phyloP scores from a whole-genome alignment of 92 coral and sea anemone species.

The Galaxea fascicularis region DNA sequence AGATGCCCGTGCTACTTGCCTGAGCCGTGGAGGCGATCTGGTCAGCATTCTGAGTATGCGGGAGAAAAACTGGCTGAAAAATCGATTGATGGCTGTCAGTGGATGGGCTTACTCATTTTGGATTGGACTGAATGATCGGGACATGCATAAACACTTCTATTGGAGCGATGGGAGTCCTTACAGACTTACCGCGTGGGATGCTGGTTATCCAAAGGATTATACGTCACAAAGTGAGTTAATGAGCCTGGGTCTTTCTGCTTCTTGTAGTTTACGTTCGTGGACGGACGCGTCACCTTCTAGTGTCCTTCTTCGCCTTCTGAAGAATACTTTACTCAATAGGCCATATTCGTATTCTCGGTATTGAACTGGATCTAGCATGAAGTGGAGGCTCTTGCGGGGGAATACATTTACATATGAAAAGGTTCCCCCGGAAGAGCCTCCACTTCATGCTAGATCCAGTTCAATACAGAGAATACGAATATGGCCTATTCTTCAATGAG shows the following conservation, averaged over 20 bases:
- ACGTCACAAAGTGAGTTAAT: slow-evolving; percentile 20
- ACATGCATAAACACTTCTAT: slow-evolving; percentile 61
- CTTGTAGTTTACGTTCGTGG: too few relatives aligned
- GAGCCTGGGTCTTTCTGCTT: neutral
- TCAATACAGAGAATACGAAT: too few relatives aligned
- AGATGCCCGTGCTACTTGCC: slow-evolving; percentile 96
- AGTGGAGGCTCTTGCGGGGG: too few relatives aligned
- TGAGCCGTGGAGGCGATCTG: slow-evolving; percentile 88
- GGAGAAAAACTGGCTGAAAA: slow-evolving; percentile 78
- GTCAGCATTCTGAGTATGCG: slow-evolving; percentile 77
- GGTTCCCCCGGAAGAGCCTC: too few relatives aligned
- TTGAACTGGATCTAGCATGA: too few relatives aligned
- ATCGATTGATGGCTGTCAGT: slow-evolving; percentile 70
- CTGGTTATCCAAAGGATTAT: slow-evolving; percentile 80
- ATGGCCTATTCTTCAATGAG: too few relatives aligned
- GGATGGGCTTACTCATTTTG: slow-evolving; percentile 80
- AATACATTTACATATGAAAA: too few relatives aligned
- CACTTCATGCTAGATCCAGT: too few relatives aligned
- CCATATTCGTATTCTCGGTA: too few relatives aligned
- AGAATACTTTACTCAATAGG: too few relatives aligned
- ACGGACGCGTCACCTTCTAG: too few relatives aligned
- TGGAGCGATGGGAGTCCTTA: slow-evolving; percentile 92
- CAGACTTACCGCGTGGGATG: slow-evolving; percentile 84
- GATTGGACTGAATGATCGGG: slow-evolving; percentile 94
- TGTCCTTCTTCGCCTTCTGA: too few relatives aligned